phyloP scores from a whole-genome alignment of 2,888 invertebrate species.

The Dryocosmus kuriphilus region DNA sequence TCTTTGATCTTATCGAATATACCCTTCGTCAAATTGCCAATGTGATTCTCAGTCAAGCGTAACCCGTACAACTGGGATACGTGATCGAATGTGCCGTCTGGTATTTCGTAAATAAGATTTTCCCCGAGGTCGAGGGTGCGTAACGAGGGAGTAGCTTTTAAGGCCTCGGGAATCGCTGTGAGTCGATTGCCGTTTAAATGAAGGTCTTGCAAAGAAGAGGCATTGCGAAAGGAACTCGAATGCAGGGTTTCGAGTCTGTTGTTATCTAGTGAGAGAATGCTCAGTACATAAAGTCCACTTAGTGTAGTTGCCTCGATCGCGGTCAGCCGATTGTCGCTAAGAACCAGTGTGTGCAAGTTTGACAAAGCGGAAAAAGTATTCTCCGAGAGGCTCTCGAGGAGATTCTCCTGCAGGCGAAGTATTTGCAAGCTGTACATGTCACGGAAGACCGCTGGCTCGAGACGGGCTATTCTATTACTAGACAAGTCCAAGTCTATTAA shows the following conservation, averaged over 20 bases:
- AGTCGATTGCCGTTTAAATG: slow-evolving; percentile 91
- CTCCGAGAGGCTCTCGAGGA: slow-evolving; percentile 87
- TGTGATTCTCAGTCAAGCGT: slow-evolving; percentile 91
- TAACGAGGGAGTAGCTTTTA: slow-evolving; percentile 86
- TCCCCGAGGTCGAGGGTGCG: slow-evolving; percentile 91
- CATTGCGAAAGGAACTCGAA: slow-evolving; percentile 87
- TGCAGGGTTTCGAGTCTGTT: slow-evolving; percentile 88
- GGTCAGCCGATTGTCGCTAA: slow-evolving; percentile 89
- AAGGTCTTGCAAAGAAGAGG: slow-evolving; percentile 88
- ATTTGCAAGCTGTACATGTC: slow-evolving; percentile 90
- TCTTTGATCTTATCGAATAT: slow-evolving; percentile 88
- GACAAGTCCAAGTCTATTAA: slow-evolving; percentile 88
- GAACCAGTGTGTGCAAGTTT: slow-evolving; percentile 89
- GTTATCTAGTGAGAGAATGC: slow-evolving; percentile 88
- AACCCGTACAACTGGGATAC: slow-evolving; percentile 90
- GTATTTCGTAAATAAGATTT: slow-evolving; percentile 89
- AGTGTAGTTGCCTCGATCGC: slow-evolving; percentile 87
- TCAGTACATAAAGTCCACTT: slow-evolving; percentile 87
- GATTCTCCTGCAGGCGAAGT: slow-evolving; percentile 88
- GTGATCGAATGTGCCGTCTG: slow-evolving; percentile 88
- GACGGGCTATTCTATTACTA: slow-evolving; percentile 86
- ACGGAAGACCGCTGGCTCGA: slow-evolving; percentile 87
- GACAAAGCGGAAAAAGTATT: slow-evolving; percentile 87
- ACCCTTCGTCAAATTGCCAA: slow-evolving; percentile 88
- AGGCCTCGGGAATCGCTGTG: slow-evolving; percentile 85